Conservation (phyloP, 2,888 invertebrate genomes). For the Meghimatium bilineatum region DNA sequence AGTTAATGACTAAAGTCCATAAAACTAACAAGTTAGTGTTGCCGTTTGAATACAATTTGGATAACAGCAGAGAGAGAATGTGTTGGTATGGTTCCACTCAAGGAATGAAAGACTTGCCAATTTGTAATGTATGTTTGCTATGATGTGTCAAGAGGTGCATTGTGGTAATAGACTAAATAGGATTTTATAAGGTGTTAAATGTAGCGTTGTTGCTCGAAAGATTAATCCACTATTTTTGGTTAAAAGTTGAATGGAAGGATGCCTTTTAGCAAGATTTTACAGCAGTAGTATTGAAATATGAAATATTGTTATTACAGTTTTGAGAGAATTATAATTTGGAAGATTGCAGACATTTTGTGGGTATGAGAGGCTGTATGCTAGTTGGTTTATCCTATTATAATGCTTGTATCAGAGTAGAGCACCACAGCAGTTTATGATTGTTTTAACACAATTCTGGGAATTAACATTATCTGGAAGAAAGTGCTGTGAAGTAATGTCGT, state of each 20-base stretch:
- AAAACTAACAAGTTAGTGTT: neutral
- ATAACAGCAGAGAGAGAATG: conserved; percentile 4
- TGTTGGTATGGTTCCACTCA: neutral
- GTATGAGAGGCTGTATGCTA: no score
- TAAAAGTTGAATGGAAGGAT: no score
- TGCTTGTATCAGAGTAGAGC: no score
- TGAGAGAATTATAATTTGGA: no score
- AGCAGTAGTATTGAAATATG: neutral
- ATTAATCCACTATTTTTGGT: no score
- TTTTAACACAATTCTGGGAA: no score
- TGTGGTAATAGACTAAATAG: neutral
- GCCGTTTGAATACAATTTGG: neutral
- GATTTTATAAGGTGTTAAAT: neutral
- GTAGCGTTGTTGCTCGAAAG: neutral
- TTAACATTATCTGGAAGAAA: no score
- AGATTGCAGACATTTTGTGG: no score
- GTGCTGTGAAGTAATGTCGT: no score
- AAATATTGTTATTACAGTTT: no score
- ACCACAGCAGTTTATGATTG: no score
- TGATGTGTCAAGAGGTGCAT: neutral
- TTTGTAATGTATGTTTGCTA: neutral
- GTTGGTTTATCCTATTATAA: no score
- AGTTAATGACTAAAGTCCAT: neutral
- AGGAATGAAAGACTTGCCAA: neutral
- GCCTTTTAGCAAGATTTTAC: neutral